A percentile compares a stretch with the other conserved stretches of the same genome.
phyloP scores from a whole-genome alignment of 2,113 vertebrate genomes.

The Cyprinodon brontotheroides region DNA sequence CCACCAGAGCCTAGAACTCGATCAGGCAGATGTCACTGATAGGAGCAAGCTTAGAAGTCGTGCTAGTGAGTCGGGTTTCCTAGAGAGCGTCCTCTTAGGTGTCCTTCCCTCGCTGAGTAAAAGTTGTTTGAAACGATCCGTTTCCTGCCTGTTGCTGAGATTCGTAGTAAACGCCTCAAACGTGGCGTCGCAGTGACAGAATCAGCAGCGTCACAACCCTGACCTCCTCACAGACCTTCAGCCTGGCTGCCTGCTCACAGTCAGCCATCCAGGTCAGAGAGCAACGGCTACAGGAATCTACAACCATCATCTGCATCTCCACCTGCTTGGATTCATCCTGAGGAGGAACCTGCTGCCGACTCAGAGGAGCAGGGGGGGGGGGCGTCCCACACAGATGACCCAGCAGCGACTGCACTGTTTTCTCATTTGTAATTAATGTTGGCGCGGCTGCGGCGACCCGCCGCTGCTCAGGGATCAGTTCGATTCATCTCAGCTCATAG shows the following conservation, averaged over 20 bases:
- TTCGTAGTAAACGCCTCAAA: neutral
- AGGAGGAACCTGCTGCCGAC: no score
- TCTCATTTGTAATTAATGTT: constrained; percentile 37
- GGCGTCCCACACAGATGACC: no score
- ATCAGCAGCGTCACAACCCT: neutral
- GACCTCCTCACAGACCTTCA: neutral
- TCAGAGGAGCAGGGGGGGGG: no score
- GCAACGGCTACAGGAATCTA: no score
- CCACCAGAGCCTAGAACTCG: neutral
- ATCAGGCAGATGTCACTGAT: constrained; percentile 23
- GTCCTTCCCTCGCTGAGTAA: neutral
- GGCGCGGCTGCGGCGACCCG: constrained; percentile 34
- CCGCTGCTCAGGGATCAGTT: constrained; percentile 31
- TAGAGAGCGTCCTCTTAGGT: constrained; percentile 10
- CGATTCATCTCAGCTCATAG: constrained; percentile 31
- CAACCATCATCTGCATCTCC: no score
- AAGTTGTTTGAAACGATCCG: no score
- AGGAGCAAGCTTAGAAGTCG: neutral
- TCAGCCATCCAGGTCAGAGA: neutral
- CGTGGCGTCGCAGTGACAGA: neutral
- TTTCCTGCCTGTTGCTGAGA: neutral
- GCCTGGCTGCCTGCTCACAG: neutral
- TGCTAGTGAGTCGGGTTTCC: constrained; percentile 34
- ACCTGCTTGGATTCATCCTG: no score
- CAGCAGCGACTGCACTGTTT: constrained; percentile 36